Conservation (phyloP, 2,113 vertebrate genomes). For the Phaethon lepturus region DNA sequence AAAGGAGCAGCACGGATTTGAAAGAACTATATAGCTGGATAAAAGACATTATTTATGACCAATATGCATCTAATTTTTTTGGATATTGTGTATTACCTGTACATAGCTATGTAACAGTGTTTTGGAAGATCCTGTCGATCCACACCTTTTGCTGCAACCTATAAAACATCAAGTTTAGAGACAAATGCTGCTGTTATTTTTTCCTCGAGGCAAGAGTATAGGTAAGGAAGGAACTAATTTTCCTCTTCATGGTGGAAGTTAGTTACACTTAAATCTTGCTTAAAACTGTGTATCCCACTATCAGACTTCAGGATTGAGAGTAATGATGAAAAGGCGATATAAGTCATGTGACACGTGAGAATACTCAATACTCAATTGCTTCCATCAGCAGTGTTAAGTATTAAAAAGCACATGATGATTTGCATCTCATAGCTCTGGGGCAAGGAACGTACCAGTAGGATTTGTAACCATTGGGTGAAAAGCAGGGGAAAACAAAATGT, state of each 20-base stretch:
- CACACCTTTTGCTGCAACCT: not conserved
- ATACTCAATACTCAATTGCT: not conserved
- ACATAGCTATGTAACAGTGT: not conserved
- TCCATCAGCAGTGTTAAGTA: not conserved
- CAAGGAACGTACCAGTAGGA: not conserved
- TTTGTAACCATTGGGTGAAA: not conserved
- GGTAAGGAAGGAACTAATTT: conserved; percentile 7
- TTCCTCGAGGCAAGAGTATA: not conserved
- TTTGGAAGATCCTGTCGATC: not conserved
- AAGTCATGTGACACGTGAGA: not conserved
- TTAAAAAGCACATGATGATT: not conserved
- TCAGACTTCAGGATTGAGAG: not conserved
- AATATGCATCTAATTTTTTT: not conserved
- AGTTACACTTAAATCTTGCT: not conserved
- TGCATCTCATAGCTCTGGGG: not conserved
- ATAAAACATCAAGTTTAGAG: not conserved
- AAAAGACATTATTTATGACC: not conserved
- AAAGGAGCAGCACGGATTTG: not conserved
- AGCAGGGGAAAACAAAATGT: not conserved
- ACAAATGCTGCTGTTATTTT: not conserved
- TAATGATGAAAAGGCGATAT: not conserved
- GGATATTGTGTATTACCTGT: not conserved
- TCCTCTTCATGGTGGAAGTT: not conserved
- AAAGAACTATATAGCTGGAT: not conserved
- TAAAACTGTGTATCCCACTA: not conserved